Evolutionary conservation across 2,888 invertebrate genomes (phyloP).

Genomic region (Entomobrya multifasciata): DNA sequence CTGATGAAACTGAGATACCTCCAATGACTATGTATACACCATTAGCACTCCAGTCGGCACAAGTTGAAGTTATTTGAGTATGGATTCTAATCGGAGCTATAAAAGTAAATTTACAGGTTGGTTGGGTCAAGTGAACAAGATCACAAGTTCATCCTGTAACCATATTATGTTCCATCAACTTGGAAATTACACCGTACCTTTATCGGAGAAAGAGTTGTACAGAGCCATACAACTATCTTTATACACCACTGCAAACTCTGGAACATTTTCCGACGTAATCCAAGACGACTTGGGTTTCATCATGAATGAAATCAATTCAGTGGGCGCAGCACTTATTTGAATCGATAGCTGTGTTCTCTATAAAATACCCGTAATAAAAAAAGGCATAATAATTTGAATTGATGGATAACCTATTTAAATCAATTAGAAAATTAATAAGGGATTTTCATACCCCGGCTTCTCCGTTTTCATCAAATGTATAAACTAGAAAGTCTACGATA

Average conservation of each 20-base stretch:
- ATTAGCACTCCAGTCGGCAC: conserved; percentile 64
- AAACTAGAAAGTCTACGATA: too few species aligned
- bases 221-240: conserved; percentile 56
- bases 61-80: conserved; percentile 46
- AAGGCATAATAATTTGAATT: too few species aligned
- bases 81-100: conserved; percentile 44
- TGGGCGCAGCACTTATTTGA: conserved; percentile 1
- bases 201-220: conserved; percentile 19
- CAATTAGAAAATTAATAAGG: too few species aligned
- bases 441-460: conserved; percentile 50
- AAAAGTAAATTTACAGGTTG: too few species aligned
- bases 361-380: background rate
- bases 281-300: conserved; percentile 52
- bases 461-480: conserved; percentile 40
- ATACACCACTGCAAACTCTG: conserved; percentile 41
- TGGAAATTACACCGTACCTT: conserved; percentile 42
- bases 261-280: conserved; percentile 20
- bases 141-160: too few species aligned
- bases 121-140: too few species aligned
- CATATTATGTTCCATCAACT: too few species aligned
- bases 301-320: conserved; percentile 43
- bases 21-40: conserved; percentile 58
- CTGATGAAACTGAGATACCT: conserved; percentile 12
- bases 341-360: conserved; percentile 34
- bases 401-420: too few species aligned